A percentile compares a stretch with the other conserved stretches of the same genome.
These are phyloP conservation scores for Chaetophractus vellerosus DNA, from an alignment of 2,797 vertebrate genomes.

Conservation along the genomic window DNA sequence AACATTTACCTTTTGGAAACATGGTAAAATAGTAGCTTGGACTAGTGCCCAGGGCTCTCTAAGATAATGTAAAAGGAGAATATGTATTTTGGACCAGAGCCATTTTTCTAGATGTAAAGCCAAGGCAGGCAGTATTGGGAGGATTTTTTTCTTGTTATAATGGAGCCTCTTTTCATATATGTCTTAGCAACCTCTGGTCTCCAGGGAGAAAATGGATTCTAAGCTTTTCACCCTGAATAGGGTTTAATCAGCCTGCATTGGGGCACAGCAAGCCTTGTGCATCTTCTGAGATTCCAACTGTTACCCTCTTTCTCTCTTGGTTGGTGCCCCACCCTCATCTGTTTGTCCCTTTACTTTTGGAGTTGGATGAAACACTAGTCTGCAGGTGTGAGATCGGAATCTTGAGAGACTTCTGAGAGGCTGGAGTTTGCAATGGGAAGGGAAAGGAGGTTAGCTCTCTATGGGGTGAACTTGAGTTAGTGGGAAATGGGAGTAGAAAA, in stretches of 20 bases:
- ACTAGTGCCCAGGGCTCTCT: slow-evolving; percentile 69
- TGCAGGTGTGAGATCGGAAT: background rate
- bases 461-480: background rate
- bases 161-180: background rate
- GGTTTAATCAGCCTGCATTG: background rate
- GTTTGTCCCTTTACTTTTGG: background rate
- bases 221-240: background rate
- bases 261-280: background rate
- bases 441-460: background rate
- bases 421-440: background rate
- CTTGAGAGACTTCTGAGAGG: background rate
- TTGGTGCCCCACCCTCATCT: background rate
- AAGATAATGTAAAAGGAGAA: slow-evolving; percentile 73
- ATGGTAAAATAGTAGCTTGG: slow-evolving; percentile 77
- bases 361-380: slow-evolving; percentile 22
- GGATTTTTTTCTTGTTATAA: slow-evolving; percentile 25
- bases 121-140: slow-evolving; percentile 51
- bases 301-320: background rate
- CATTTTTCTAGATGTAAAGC: slow-evolving; percentile 60
- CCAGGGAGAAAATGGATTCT: background rate
- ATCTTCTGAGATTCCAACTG: background rate
- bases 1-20: slow-evolving; percentile 73
- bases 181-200: background rate
- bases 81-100: slow-evolving; percentile 76
- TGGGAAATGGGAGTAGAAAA: background rate